Evolutionary conservation across 2,113 vertebrate genomes (phyloP).

Genomic region (Eulemur rufifrons): DNA sequence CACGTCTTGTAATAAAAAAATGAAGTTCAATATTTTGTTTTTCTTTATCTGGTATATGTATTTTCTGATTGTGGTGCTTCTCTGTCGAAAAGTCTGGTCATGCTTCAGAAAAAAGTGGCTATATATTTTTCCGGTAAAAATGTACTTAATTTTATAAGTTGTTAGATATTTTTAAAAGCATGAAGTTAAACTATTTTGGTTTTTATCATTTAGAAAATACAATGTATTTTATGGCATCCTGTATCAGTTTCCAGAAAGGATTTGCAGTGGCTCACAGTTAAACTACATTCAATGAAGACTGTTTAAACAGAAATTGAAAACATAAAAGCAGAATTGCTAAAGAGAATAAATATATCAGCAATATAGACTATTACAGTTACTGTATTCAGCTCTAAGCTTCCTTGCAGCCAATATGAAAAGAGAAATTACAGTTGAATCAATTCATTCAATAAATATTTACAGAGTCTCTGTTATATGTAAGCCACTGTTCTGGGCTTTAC

Average conservation of each 20-base stretch:
- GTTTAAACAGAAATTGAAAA: slow-evolving; percentile 39
- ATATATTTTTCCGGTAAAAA: background rate
- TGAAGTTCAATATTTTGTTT: background rate
- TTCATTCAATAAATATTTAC: background rate
- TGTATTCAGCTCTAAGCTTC: slow-evolving; percentile 6
- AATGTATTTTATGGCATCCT: slow-evolving; percentile 2
- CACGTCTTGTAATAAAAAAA: background rate
- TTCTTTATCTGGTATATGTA: background rate
- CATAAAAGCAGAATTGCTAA: slow-evolving; percentile 7
- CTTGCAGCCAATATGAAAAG: background rate
- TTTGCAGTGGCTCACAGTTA: slow-evolving; percentile 48
- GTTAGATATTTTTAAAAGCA: background rate
- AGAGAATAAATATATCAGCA: slow-evolving; percentile 24
- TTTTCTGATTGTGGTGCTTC: slow-evolving; percentile 32
- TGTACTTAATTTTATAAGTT: slow-evolving; percentile 44
- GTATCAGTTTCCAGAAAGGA: slow-evolving; percentile 17
- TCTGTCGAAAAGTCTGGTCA: background rate
- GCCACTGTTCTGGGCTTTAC: background rate
- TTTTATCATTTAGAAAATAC: slow-evolving; percentile 55
- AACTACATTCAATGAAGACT: slow-evolving; percentile 33
- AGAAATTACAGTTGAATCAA: background rate
- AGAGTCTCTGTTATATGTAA: background rate
- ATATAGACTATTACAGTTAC: background rate
- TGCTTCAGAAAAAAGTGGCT: background rate
- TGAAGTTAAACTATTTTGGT: background rate